A percentile compares a stretch with the other conserved stretches of the same genome.
Conservation (phyloP, 2,797 vertebrate genomes). For the Cheracebus regulus region DNA sequence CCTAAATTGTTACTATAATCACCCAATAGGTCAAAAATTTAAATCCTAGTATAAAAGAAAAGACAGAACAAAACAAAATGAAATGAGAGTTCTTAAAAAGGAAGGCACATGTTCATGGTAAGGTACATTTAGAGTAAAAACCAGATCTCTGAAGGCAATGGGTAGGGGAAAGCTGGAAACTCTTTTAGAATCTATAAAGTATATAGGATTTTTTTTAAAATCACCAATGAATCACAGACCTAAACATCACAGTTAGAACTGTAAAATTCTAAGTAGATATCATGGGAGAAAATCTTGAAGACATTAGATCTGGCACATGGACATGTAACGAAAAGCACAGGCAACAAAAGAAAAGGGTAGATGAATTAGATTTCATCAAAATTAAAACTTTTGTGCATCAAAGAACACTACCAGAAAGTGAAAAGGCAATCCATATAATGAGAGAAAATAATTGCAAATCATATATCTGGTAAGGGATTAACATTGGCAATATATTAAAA, state of each 20-base stretch:
- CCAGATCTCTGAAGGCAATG: neutral
- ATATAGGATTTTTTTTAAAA: neutral
- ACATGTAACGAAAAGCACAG: neutral
- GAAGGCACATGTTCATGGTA: neutral
- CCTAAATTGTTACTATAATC: neutral
- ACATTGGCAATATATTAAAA: neutral
- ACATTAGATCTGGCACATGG: neutral
- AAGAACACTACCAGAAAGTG: neutral
- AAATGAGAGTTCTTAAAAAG: neutral
- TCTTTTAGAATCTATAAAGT: neutral
- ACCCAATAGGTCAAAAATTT: neutral
- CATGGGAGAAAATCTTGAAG: neutral
- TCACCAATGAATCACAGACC: neutral
- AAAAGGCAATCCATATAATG: neutral
- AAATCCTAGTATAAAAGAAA: neutral
- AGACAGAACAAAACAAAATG: neutral
- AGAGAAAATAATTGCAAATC: neutral
- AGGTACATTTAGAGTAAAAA: neutral
- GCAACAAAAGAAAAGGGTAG: neutral
- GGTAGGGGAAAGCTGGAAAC: neutral
- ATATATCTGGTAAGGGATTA: neutral
- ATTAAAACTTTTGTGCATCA: neutral
- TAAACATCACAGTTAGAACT: neutral
- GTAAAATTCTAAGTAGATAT: neutral
- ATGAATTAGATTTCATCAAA: neutral